Percentiles rank a stretch among this genome's conserved stretches.
phyloP scores from a whole-genome alignment of 2,113 vertebrate species.

The Orthonyx spaldingii region DNA sequence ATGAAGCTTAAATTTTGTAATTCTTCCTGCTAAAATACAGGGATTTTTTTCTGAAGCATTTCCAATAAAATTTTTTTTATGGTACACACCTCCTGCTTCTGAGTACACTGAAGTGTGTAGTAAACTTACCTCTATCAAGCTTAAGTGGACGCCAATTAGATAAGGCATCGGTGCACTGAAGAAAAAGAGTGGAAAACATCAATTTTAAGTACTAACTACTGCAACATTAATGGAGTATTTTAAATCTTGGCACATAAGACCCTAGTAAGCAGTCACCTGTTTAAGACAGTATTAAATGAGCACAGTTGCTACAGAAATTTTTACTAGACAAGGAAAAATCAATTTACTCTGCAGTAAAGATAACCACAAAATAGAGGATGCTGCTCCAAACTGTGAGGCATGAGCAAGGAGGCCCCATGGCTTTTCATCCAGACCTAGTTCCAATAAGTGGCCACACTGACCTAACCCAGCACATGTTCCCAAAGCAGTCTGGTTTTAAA shows the following conservation, averaged over 20 bases:
- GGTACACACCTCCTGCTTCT: neutral
- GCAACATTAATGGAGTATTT: neutral
- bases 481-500: neutral
- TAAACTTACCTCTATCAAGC: slow-evolving; percentile 89
- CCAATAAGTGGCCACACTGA: neutral
- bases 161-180: slow-evolving; percentile 97
- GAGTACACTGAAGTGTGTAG: rapidly evolving
- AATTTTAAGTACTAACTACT: neutral
- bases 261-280: neutral
- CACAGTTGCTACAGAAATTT: neutral
- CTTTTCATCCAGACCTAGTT: neutral
- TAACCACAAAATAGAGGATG: neutral
- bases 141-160: slow-evolving; percentile 94
- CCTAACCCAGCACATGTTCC: neutral
- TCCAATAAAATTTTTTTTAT: neutral
- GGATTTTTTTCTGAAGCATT: neutral
- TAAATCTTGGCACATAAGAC: neutral
- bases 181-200: neutral
- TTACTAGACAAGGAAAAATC: neutral
- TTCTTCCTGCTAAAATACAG: neutral
- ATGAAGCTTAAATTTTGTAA: neutral
- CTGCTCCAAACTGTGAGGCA: neutral
- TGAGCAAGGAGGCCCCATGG: rapidly evolving
- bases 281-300: neutral
- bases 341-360: neutral